Conservation (phyloP, 2,888 invertebrate species). For the Clusia tigrina region DNA sequence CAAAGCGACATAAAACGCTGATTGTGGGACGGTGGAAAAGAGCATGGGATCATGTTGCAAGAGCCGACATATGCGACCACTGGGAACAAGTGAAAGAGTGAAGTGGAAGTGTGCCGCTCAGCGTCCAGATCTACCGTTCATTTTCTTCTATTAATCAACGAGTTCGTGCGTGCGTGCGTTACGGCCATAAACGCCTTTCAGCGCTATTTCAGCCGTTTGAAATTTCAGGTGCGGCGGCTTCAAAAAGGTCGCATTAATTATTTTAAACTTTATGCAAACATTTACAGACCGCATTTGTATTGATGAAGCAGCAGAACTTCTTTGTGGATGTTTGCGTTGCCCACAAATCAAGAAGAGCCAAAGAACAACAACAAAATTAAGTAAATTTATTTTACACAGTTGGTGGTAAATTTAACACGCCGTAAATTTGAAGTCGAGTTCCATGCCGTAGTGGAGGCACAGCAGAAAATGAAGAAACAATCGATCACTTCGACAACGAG, state of each 20-base stretch:
- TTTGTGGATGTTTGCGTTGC: background rate
- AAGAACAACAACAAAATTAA: background rate
- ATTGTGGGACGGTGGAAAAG: too few relatives aligned
- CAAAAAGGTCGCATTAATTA: background rate
- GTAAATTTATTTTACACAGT: conserved; percentile 53
- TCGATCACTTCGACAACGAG: conserved; percentile 6
- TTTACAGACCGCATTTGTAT: background rate
- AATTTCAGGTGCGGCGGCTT: background rate
- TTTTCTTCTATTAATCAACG: background rate
- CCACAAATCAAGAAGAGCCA: background rate
- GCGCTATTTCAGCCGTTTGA: background rate
- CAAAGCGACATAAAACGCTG: too few relatives aligned
- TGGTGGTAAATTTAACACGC: conserved; percentile 54
- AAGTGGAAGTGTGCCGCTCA: background rate
- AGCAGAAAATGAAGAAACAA: conserved; percentile 11
- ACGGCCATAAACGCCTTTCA: too few relatives aligned
- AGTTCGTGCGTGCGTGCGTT: too few relatives aligned
- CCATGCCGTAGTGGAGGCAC: background rate
- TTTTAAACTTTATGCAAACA: background rate
- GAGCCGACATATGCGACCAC: too few relatives aligned
- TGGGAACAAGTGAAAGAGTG: too few relatives aligned
- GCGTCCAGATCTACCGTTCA: background rate
- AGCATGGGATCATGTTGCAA: too few relatives aligned
- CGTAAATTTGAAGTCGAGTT: conserved; percentile 13
- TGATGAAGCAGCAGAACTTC: background rate